Percentiles rank a stretch among this genome's conserved stretches.
These are phyloP conservation scores for Ennomos quercinarius DNA, from an alignment of 2,888 invertebrate genomes.

Conservation along the genomic window DNA sequence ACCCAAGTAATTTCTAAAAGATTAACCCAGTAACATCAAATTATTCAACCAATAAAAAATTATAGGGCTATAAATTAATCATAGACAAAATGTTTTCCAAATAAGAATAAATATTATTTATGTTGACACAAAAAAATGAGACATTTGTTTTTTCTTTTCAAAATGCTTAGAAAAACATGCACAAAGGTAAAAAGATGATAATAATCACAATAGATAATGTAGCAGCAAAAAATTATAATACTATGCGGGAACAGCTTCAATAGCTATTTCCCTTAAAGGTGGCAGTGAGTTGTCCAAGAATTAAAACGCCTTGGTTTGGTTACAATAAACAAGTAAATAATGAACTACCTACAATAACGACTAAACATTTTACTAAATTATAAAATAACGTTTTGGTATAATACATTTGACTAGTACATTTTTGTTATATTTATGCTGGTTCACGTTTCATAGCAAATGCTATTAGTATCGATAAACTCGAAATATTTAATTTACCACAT, in stretches of 20 bases:
- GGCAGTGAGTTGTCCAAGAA: constrained; percentile 35
- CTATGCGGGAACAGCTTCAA: not conserved
- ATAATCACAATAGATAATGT: not conserved
- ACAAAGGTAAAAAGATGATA: too few relatives aligned
- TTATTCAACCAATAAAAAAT: too few relatives aligned
- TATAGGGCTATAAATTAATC: too few relatives aligned
- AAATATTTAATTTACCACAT: too few relatives aligned
- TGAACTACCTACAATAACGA: constrained; percentile 41
- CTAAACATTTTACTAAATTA: constrained; percentile 49
- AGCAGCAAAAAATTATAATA: not conserved
- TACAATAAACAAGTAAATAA: constrained; percentile 27
- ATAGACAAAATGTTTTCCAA: too few relatives aligned
- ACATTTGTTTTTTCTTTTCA: too few relatives aligned
- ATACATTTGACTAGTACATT: constrained; percentile 62
- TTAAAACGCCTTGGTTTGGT: constrained; percentile 32
- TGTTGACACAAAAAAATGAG: too few relatives aligned
- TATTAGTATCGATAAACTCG: too few relatives aligned
- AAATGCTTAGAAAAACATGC: too few relatives aligned
- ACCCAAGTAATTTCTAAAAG: too few relatives aligned
- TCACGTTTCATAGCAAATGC: constrained; percentile 6
- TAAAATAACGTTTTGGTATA: constrained; percentile 59
- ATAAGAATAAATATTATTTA: too few relatives aligned
- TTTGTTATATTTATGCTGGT: constrained; percentile 24
- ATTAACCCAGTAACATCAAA: too few relatives aligned
- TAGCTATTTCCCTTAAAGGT: constrained; percentile 6